Evolutionary conservation across 2,113 vertebrate species (phyloP).

Genomic region (Chitala chitala): DNA sequence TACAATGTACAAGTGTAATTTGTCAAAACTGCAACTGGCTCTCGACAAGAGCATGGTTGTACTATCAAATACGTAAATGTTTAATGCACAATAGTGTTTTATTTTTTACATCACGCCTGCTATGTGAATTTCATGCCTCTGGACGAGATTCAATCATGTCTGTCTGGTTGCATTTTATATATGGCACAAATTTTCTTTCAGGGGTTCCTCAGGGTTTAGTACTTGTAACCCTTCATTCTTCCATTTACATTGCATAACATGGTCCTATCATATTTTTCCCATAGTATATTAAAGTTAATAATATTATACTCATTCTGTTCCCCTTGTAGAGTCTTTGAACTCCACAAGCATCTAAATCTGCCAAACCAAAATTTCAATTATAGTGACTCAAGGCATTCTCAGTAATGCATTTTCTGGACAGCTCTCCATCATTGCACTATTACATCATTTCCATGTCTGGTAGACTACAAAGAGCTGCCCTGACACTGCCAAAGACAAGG

Average conservation of each 20-base stretch:
- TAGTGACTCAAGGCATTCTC: too few relatives aligned
- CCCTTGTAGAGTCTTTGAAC: too few relatives aligned
- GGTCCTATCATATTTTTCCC: neutral
- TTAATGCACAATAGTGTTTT: neutral
- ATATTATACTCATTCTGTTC: too few relatives aligned
- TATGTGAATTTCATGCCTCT: neutral
- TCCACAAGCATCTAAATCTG: too few relatives aligned
- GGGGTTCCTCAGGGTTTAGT: neutral
- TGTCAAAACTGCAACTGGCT: neutral
- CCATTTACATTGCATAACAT: neutral
- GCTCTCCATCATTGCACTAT: too few relatives aligned
- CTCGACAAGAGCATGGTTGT: neutral
- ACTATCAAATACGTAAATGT: neutral
- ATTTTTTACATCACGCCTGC: neutral
- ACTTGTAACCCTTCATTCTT: neutral
- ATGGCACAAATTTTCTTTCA: neutral
- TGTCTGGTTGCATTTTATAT: neutral
- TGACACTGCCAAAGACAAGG: too few relatives aligned
- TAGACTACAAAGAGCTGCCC: too few relatives aligned
- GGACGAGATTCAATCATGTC: neutral
- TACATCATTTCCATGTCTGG: neutral
- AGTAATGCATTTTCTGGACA: neutral
- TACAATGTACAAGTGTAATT: neutral
- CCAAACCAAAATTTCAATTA: too few relatives aligned
- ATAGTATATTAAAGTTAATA: slow-evolving; percentile 1